Evolutionary conservation across 64 coral and sea anemone species (phyloP), one percentile per base, ranked within the genome.

Genomic region (Orbicella faveolata): DNA sequence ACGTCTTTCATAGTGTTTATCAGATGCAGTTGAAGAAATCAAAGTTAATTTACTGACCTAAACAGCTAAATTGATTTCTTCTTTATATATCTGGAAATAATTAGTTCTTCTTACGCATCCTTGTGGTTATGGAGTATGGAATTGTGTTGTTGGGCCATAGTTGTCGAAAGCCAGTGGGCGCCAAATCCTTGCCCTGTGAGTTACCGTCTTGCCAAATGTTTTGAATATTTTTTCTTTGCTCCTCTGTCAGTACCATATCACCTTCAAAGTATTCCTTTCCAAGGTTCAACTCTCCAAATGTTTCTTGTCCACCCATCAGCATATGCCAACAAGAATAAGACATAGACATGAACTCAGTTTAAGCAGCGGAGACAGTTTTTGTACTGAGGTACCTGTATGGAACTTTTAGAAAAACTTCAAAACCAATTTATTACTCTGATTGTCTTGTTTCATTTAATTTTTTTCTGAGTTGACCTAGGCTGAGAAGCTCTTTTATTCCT

Each of bases 141-240:
- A 96, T 88, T 10, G 78, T 61, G 5, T 75, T 74, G 17, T 78
- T 75, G 4, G 68, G 75, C 95, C 95, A 96, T 13, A 93, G 61
- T 35, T 84, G 90, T 6, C 44, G 74, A 18, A 88, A 77, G 73
- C 90, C 88, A 59, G 75, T 93, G 10, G 5, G 21, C 9, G 89
- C 64, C 20, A 91, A 44, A 17, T 88, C 88, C 64, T 72, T 88
- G 7, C 19, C 61, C 82, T 93, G 7, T 83, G 53, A 6, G 17
- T 39, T 37, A 34, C 51, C 41, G 34, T 75, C 36, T 25, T 69
- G 34, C 35, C 51, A 55, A 33, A 14, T 23, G 3, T 54, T 59
- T 48, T 79, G 77, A 6, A 79, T 1, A 12, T 14, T 30, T 52
- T 84, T 13, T 25, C 65, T 68, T 25, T 84, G 81, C 19, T 67